phyloP scores from a whole-genome alignment of 1,140 invertebrate species.

The Catajapyx aquilonaris region DNA sequence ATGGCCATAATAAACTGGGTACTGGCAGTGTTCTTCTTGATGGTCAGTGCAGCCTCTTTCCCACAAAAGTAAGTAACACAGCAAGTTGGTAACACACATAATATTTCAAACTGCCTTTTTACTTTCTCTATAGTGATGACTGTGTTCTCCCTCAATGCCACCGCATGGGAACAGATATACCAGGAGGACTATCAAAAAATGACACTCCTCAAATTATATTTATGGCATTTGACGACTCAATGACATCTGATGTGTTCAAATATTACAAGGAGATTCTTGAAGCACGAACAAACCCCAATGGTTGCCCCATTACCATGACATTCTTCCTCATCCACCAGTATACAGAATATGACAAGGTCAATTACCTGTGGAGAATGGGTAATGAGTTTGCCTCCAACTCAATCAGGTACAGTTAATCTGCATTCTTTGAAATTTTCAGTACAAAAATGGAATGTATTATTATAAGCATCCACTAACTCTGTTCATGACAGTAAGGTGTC shows the following conservation, averaged over 20 bases:
- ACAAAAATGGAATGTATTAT: too few species aligned
- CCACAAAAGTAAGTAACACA: too few species aligned
- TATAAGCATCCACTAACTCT: too few species aligned
- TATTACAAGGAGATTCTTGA: slow-evolving; percentile 10
- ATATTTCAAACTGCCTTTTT: too few species aligned
- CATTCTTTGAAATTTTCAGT: too few species aligned
- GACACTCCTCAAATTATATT: slow-evolving; percentile 17
- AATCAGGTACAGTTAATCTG: slow-evolving; percentile 20
- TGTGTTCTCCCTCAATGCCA: too few species aligned
- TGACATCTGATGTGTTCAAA: slow-evolving; percentile 8
- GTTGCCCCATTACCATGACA: slow-evolving; percentile 14
- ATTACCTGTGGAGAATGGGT: slow-evolving; percentile 19
- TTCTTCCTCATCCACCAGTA: slow-evolving; percentile 26
- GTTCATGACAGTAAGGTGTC: background rate
- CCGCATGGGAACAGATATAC: too few species aligned
- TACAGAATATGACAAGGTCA: slow-evolving; percentile 23
- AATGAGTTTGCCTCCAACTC: slow-evolving; percentile 25
- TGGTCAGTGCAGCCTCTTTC: too few species aligned
- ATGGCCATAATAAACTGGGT: too few species aligned
- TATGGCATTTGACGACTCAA: slow-evolving; percentile 20
- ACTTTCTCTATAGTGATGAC: too few species aligned
- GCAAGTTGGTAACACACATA: too few species aligned
- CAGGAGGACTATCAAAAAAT: background rate
- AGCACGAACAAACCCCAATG: slow-evolving; percentile 6
- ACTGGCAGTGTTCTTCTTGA: too few species aligned